A percentile compares a stretch with the other conserved stretches of the same genome.
Evolutionary conservation across 2,888 invertebrate species (phyloP).

Genomic region (Tubulanus polymorphus): DNA sequence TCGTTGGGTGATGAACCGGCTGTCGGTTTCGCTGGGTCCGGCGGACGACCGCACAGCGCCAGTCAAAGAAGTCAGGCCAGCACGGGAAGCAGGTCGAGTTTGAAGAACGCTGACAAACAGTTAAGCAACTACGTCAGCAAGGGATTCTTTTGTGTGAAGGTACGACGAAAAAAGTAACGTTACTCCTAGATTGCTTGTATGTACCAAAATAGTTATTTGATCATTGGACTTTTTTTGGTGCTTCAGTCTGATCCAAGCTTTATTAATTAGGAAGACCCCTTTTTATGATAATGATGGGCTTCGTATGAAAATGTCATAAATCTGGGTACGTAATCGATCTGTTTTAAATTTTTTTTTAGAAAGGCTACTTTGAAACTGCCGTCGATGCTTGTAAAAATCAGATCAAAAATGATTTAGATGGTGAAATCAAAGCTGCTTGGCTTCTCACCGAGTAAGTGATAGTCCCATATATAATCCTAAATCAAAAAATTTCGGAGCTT

Average conservation of each 20-base stretch:
- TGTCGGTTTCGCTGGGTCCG: not conserved
- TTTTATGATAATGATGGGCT: not conserved
- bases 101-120: not conserved
- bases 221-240: not conserved
- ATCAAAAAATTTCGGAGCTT: conserved; percentile 1
- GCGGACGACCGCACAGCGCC: not conserved
- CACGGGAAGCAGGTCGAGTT: not conserved
- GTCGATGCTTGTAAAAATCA: conserved; percentile 66
- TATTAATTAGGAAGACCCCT: too few species aligned
- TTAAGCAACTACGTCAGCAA: not conserved
- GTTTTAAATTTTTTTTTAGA: conserved; percentile 63
- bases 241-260: too few species aligned
- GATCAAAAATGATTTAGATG: conserved; percentile 66
- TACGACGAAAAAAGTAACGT: not conserved
- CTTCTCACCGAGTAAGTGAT: conserved; percentile 73
- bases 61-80: not conserved
- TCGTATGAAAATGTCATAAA: not conserved
- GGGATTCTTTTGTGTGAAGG: not conserved
- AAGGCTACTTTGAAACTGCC: conserved; percentile 70
- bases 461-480: not conserved
- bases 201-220: too few species aligned
- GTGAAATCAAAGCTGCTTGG: conserved; percentile 71
- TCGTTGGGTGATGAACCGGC: not conserved
- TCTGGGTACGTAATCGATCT: not conserved
- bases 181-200: too few species aligned